phyloP scores from a whole-genome alignment of 1,140 invertebrate genomes.

The Hermatobates lingyangjiaoensis region DNA sequence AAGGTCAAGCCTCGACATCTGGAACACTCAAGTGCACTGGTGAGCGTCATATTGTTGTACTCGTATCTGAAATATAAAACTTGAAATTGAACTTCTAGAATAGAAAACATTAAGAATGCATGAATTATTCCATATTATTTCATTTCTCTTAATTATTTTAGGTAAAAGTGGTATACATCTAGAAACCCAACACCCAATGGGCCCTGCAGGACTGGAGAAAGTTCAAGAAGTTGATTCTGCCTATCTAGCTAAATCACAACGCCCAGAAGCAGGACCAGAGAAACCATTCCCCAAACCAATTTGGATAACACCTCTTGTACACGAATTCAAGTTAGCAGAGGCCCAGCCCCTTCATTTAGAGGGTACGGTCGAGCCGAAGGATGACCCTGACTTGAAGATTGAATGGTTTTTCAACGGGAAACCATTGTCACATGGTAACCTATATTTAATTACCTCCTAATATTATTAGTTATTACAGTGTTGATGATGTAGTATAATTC shows the following conservation, averaged over 20 bases:
- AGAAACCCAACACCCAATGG: conserved; percentile 80
- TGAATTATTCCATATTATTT: too few species aligned
- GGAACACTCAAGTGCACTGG: conserved; percentile 65
- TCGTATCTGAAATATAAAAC: not conserved
- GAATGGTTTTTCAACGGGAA: conserved; percentile 91
- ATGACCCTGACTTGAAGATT: conserved; percentile 86
- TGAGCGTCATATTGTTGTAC: conserved; percentile 12
- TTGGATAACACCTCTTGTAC: conserved; percentile 63
- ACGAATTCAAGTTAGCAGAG: conserved; percentile 72
- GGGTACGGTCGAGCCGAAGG: conserved; percentile 83
- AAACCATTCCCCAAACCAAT: conserved; percentile 65
- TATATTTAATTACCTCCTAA: too few species aligned
- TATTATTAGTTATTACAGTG: too few species aligned
- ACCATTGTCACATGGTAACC: conserved; percentile 50
- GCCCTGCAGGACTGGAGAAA: conserved; percentile 62
- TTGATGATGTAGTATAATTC: too few species aligned
- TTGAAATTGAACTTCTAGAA: too few species aligned
- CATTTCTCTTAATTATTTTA: conserved; percentile 12
- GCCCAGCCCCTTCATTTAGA: conserved; percentile 79
- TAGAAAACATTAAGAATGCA: too few species aligned
- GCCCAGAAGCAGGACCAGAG: conserved; percentile 43
- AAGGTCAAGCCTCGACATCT: conserved; percentile 70
- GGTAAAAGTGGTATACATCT: conserved; percentile 53
- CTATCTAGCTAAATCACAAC: conserved; percentile 43
- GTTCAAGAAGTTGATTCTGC: conserved; percentile 68